Percentiles rank a stretch among this genome's conserved stretches.
Conservation (phyloP, 2,113 vertebrate species). For the Pyrgilauda ruficollis region DNA sequence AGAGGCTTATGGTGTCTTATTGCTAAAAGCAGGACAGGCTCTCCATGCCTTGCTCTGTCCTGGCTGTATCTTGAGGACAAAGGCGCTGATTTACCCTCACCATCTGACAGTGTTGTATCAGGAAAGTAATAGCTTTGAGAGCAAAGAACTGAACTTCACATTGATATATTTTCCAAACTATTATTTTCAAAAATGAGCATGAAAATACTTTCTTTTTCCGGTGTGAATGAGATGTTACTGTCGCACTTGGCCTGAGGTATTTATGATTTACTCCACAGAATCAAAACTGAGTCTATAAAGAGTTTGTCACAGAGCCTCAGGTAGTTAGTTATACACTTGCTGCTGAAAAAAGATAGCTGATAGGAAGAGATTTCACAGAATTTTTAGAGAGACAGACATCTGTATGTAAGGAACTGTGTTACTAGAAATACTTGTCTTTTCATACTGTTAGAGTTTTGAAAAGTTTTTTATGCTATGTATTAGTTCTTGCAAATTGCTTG, state of each 20-base stretch:
- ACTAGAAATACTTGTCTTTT: slow-evolving; percentile 41
- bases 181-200: slow-evolving; percentile 42
- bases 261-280: neutral
- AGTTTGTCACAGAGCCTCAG: neutral
- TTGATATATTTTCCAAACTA: neutral
- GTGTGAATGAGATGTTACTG: neutral
- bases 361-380: neutral
- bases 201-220: neutral
- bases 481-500: slow-evolving; percentile 80
- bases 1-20: neutral
- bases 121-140: slow-evolving; percentile 8
- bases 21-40: neutral
- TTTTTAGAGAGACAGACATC: neutral
- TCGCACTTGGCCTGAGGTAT: neutral
- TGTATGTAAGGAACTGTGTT: neutral
- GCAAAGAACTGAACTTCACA: neutral
- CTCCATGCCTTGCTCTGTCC: neutral
- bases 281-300: slow-evolving; percentile 13
- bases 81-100: neutral
- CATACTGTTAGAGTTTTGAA: slow-evolving; percentile 46
- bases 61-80: neutral
- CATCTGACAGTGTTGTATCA: neutral
- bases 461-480: slow-evolving; percentile 68
- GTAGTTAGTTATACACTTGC: neutral
- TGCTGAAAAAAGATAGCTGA: neutral